Conservation (phyloP, 2,113 vertebrate genomes). For the Ciconia stormi region DNA sequence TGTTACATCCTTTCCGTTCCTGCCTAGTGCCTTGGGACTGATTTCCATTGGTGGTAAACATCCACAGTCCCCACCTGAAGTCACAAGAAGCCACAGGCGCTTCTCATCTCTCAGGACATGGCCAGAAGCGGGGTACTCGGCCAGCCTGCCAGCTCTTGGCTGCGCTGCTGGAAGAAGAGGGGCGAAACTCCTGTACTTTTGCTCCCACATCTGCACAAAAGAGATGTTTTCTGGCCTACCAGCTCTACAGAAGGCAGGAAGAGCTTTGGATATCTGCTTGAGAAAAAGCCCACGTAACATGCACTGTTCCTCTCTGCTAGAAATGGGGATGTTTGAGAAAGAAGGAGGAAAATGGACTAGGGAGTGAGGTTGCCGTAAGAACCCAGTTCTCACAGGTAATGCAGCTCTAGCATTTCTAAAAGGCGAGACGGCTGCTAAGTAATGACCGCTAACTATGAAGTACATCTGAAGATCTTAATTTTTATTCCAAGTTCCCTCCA, state of each 20-base stretch:
- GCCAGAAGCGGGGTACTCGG: neutral
- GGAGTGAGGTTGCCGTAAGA: neutral
- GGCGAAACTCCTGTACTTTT: neutral
- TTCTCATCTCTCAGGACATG: conserved; percentile 4
- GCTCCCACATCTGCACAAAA: neutral
- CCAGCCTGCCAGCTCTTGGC: neutral
- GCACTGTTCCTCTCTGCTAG: neutral
- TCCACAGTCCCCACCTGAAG: conserved; percentile 17
- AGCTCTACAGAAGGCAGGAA: neutral
- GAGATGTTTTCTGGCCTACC: neutral
- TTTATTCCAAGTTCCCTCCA: neutral
- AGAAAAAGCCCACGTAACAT: neutral
- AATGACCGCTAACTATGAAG: neutral
- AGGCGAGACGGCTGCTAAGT: neutral
- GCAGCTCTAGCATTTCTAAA: neutral
- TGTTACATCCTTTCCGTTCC: neutral
- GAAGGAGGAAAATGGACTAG: neutral
- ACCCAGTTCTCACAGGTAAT: neutral
- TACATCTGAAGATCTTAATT: neutral
- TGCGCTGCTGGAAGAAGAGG: neutral
- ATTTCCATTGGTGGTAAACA: neutral
- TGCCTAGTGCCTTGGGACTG: conserved; percentile 60
- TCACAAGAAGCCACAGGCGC: neutral
- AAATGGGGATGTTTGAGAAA: neutral
- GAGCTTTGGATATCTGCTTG: neutral